These are phyloP conservation scores for Spodoptera littoralis DNA, from an alignment of 2,888 invertebrate genomes.

Conservation along the genomic window DNA sequence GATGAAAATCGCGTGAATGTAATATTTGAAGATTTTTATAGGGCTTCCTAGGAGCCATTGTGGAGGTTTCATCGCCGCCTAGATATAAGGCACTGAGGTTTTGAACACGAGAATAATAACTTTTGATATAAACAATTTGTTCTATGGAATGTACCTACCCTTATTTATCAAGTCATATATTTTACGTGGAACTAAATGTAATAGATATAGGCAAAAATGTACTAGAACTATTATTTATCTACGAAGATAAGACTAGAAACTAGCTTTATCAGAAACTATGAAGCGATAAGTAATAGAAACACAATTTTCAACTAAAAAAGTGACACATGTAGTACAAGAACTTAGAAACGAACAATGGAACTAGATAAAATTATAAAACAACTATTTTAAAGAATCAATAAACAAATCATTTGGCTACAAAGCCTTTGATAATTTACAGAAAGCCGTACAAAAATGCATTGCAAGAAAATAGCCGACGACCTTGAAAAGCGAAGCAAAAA, in stretches of 20 bases:
- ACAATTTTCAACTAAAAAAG: too few species aligned
- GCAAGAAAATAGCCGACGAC: conserved; percentile 73
- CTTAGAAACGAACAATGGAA: too few species aligned
- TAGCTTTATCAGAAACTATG: too few species aligned
- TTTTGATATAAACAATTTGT: conserved; percentile 35
- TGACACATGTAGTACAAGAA: too few species aligned
- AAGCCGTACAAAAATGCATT: conserved; percentile 70
- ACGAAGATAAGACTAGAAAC: too few species aligned
- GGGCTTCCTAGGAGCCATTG: conserved; percentile 74
- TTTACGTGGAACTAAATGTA: background rate
- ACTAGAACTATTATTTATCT: too few species aligned
- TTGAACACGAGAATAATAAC: conserved; percentile 51
- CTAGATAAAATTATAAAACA: too few species aligned
- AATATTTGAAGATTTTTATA: conserved; percentile 64
- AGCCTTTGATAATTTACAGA: conserved; percentile 50
- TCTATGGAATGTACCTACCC: background rate
- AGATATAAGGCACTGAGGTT: conserved; percentile 60
- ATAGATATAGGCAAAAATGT: too few species aligned
- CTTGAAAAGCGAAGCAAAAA: conserved; percentile 71
- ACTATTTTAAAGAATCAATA: conserved; percentile 15
- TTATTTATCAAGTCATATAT: background rate
- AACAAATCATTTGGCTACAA: conserved; percentile 7
- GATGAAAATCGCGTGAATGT: conserved; percentile 60
- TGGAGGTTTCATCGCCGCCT: conserved; percentile 75
- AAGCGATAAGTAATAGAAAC: too few species aligned